Conservation (phyloP, 1,140 invertebrate species). For the Ceratosolen fusciceps region DNA sequence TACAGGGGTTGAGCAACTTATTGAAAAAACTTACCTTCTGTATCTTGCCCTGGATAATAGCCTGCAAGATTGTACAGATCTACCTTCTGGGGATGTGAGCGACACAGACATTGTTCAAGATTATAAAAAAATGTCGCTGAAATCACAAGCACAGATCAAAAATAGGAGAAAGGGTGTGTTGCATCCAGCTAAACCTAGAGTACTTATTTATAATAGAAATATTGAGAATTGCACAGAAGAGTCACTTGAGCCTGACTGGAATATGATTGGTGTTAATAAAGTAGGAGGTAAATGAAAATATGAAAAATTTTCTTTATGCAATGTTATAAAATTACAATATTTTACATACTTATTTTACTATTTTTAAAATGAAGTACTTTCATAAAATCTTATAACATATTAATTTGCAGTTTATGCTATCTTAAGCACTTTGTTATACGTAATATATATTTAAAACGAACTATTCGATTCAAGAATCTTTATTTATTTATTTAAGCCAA, state of each 20-base stretch:
- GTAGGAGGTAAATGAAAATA: conserved; percentile 68
- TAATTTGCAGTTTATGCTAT: too few species aligned
- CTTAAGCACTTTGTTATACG: too few species aligned
- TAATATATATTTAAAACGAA: too few species aligned
- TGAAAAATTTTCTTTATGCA: not conserved
- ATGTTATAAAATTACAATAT: too few species aligned
- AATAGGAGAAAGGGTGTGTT: conserved; percentile 68
- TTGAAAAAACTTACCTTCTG: conserved; percentile 80
- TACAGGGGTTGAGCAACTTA: conserved; percentile 70
- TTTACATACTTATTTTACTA: too few species aligned
- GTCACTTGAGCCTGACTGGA: conserved; percentile 77
- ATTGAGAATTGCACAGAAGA: conserved; percentile 72
- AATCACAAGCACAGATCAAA: conserved; percentile 67
- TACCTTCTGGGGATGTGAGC: conserved; percentile 78
- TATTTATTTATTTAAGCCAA: too few species aligned
- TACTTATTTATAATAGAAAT: conserved; percentile 75
- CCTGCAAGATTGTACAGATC: conserved; percentile 84
- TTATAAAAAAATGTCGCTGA: conserved; percentile 81
- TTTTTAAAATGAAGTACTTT: too few species aligned
- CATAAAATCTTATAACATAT: too few species aligned
- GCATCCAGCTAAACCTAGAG: conserved; percentile 76
- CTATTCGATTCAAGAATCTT: too few species aligned
- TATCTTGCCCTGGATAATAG: conserved; percentile 83
- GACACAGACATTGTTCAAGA: conserved; percentile 86
- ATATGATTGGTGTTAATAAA: conserved; percentile 75